Evolutionary conservation across 2,888 invertebrate genomes (phyloP).

Genomic region (Odontothrips loti): DNA sequence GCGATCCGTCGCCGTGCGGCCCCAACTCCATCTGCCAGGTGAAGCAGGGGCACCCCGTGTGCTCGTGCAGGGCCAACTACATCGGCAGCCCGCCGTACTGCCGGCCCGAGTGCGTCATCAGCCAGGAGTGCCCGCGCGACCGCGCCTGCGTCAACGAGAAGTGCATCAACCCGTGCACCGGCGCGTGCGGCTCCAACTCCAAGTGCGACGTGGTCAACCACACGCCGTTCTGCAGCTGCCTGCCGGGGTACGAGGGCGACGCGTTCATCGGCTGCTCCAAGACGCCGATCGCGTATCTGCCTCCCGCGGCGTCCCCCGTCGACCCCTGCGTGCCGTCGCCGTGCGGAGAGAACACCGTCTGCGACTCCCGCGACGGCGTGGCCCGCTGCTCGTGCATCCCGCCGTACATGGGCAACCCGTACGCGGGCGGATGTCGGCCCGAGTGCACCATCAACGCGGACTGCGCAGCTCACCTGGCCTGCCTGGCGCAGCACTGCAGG

Average conservation of each 20-base stretch:
- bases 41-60: constrained; percentile 63
- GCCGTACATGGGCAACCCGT: constrained; percentile 83
- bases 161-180: constrained; percentile 74
- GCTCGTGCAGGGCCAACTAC: constrained; percentile 74
- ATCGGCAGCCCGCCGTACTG: constrained; percentile 77
- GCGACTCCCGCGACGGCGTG: constrained; percentile 62
- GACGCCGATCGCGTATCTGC: constrained; percentile 47
- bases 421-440: constrained; percentile 76
- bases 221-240: constrained; percentile 75
- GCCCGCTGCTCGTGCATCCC: constrained; percentile 81
- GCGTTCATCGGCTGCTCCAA: constrained; percentile 75
- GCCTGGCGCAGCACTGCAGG: constrained; percentile 77
- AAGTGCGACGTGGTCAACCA: constrained; percentile 74
- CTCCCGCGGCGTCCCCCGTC: constrained; percentile 43
- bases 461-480: constrained; percentile 70
- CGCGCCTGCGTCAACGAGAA: constrained; percentile 77
- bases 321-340: constrained; percentile 74
- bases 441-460: constrained; percentile 80
- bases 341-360: constrained; percentile 80
- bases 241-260: constrained; percentile 73
- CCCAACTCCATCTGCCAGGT: constrained; percentile 78
- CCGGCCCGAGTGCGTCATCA: constrained; percentile 76
- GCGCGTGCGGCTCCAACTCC: constrained; percentile 74
- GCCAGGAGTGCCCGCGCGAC: constrained; percentile 72
- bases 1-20: constrained; percentile 61